These are phyloP conservation scores for Philaethria dido DNA, from an alignment of 2,888 invertebrate species.

Conservation along the genomic window DNA sequence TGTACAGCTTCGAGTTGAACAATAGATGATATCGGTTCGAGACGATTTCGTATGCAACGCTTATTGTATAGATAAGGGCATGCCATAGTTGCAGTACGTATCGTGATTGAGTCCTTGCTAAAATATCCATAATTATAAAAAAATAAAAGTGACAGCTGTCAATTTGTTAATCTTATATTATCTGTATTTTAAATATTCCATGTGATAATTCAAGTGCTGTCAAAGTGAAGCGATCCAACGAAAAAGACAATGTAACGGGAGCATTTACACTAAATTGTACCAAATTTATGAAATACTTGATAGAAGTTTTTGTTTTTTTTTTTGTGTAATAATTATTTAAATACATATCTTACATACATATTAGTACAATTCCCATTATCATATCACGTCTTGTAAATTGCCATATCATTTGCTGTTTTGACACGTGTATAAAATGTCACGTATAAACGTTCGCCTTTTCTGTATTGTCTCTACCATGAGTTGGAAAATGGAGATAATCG, in stretches of 20 bases:
- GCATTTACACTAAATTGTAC: slow-evolving; percentile 78
- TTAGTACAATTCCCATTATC: slow-evolving; percentile 81
- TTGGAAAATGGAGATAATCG: neutral
- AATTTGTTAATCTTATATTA: slow-evolving; percentile 33
- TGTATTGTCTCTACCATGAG: slow-evolving; percentile 16
- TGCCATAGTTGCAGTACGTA: slow-evolving; percentile 82
- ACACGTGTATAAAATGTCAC: slow-evolving; percentile 71
- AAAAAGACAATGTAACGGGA: slow-evolving; percentile 79
- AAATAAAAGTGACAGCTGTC: slow-evolving; percentile 7
- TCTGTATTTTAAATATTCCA: slow-evolving; percentile 30
- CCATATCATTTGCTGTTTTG: slow-evolving; percentile 78
- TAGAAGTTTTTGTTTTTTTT: slow-evolving; percentile 29
- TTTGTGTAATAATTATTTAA: slow-evolving; percentile 61
- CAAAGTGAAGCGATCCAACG: slow-evolving; percentile 68
- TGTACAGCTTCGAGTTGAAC: slow-evolving; percentile 48
- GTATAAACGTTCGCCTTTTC: slow-evolving; percentile 52
- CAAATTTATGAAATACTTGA: slow-evolving; percentile 66
- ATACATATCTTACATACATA: slow-evolving; percentile 83
- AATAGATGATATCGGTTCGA: slow-evolving; percentile 67
- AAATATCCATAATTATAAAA: neutral
- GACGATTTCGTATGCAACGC: slow-evolving; percentile 82
- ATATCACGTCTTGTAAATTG: slow-evolving; percentile 82
- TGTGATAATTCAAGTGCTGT: slow-evolving; percentile 61
- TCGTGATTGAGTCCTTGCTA: slow-evolving; percentile 78
- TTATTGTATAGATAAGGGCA: slow-evolving; percentile 82